phyloP scores from a whole-genome alignment of 2,113 vertebrate genomes.

The Eira barbara region DNA sequence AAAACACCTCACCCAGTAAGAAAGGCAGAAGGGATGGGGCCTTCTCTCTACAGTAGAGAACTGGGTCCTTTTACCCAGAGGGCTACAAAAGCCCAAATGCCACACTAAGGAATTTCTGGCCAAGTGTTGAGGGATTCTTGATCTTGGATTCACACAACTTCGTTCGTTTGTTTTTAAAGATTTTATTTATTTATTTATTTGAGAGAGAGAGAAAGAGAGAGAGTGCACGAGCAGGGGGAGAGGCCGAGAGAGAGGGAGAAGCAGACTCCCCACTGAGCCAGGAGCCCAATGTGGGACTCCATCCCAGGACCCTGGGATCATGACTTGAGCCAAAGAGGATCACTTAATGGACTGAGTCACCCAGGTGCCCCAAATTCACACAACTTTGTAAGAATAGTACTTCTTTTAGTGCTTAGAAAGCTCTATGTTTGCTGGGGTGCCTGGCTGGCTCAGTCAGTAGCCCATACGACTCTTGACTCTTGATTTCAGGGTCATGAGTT shows the following conservation, averaged over 20 bases:
- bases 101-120: not conserved
- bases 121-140: not conserved
- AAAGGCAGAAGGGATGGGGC: not conserved
- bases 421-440: not conserved
- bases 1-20: rapidly evolving
- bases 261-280: no score
- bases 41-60: not conserved
- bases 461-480: not conserved
- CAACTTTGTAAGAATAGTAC: not conserved
- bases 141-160: not conserved
- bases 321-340: not conserved
- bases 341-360: no score
- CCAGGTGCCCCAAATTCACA: not conserved
- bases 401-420: not conserved
- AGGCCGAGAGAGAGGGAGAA: no score
- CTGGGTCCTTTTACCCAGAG: not conserved
- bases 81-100: not conserved
- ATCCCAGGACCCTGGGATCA: not conserved
- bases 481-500: not conserved
- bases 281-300: not conserved
- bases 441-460: not conserved
- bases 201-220: no score
- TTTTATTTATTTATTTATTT: not conserved
- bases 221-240: no score
- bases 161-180: not conserved